Percentiles rank a stretch among this genome's conserved stretches.
phyloP scores from a whole-genome alignment of 2,113 vertebrate species.

The Rhea pennata region DNA sequence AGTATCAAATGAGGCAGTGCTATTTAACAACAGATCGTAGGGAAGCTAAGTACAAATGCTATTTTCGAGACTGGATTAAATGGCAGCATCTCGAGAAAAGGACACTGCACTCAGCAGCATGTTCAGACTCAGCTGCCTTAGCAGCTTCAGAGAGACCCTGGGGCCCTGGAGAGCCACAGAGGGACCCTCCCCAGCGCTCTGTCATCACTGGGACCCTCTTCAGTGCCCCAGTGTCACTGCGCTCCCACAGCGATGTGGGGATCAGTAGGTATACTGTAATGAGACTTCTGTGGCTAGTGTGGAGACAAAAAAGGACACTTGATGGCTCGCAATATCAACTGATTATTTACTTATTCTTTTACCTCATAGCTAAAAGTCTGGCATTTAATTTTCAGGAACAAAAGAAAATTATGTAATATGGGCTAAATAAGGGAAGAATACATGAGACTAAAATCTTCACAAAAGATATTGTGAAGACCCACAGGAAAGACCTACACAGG shows the following conservation, averaged over 20 bases:
- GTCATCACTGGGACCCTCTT: no score
- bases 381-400: neutral
- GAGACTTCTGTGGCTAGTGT: neutral
- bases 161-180: neutral
- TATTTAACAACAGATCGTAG: neutral
- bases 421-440: neutral
- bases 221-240: neutral
- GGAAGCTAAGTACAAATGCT: neutral
- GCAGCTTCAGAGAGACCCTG: no score
- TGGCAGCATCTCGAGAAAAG: neutral
- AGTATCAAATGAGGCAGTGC: neutral
- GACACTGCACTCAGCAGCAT: fast-evolving
- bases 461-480: neutral
- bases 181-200: neutral
- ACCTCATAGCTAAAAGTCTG: neutral
- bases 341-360: neutral
- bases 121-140: neutral
- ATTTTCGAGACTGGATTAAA: neutral
- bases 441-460: neutral
- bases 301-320: neutral
- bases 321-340: neutral
- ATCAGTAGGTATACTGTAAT: neutral
- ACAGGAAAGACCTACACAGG: neutral
- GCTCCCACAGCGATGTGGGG: fast-evolving
- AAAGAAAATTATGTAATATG: neutral